Conservation (phyloP, 2,113 vertebrate genomes). For the Thryonomys swinderianus region DNA sequence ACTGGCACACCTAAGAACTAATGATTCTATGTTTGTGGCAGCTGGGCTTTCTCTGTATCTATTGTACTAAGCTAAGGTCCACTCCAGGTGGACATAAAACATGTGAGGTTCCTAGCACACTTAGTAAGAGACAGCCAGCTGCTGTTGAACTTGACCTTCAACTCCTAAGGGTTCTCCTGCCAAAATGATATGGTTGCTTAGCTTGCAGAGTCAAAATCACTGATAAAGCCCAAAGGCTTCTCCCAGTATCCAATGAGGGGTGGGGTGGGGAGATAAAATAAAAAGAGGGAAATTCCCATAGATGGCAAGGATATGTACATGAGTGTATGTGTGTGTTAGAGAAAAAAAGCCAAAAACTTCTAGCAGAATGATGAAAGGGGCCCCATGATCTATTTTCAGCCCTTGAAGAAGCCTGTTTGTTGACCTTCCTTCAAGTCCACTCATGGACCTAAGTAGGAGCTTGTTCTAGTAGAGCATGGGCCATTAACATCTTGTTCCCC, state of each 20-base stretch:
- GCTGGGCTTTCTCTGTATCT: neutral
- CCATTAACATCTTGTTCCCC: neutral
- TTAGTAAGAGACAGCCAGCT: conserved; percentile 33
- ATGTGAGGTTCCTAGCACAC: neutral
- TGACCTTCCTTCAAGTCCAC: neutral
- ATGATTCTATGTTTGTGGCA: neutral
- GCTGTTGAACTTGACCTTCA: conserved; percentile 24
- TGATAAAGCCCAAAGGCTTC: conserved; percentile 26
- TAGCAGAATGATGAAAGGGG: neutral
- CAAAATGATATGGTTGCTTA: conserved; percentile 41
- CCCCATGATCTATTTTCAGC: neutral
- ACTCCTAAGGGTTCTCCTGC: neutral
- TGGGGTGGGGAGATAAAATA: neutral
- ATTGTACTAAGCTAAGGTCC: neutral
- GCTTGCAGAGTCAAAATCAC: conserved; percentile 52
- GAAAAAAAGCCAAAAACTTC: neutral
- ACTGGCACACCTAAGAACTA: neutral
- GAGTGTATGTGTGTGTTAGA: neutral
- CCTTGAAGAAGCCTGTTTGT: neutral
- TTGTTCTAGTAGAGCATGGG: neutral
- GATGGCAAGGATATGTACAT: neutral
- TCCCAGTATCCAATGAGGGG: neutral
- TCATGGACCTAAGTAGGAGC: neutral
- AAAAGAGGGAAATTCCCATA: neutral
- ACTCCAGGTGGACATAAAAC: conserved; percentile 46